Conservation (phyloP, 2,113 vertebrate species). For the Callorhinus ursinus region DNA sequence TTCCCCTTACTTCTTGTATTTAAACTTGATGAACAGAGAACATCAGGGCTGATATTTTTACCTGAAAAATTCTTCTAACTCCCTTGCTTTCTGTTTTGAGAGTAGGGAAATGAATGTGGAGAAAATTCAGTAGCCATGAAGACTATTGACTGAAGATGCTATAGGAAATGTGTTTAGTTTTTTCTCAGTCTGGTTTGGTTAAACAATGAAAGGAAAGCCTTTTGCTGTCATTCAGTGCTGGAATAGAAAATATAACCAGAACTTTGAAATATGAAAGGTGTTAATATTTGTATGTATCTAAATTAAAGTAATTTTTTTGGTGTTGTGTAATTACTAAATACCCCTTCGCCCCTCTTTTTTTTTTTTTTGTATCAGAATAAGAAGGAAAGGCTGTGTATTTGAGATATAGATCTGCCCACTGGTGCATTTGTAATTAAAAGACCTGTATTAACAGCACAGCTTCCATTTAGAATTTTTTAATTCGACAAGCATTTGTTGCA, state of each 20-base stretch:
- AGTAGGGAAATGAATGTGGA: neutral
- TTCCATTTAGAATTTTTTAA: conserved; percentile 36
- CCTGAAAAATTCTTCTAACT: neutral
- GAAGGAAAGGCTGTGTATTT: neutral
- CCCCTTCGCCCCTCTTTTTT: rapidly evolving
- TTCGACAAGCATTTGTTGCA: neutral
- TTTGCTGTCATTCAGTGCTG: neutral
- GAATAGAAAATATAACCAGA: neutral
- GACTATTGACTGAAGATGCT: neutral
- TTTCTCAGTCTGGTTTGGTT: neutral
- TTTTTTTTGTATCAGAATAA: neutral
- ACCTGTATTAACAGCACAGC: neutral
- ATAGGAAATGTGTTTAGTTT: neutral
- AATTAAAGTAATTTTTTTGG: neutral
- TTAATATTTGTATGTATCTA: neutral
- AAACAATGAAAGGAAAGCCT: neutral
- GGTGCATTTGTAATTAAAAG: conserved; percentile 20
- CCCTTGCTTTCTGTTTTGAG: neutral
- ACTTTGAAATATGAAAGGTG: neutral
- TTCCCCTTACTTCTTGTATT: neutral
- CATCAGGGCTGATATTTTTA: neutral
- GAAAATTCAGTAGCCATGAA: neutral
- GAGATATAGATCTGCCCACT: neutral
- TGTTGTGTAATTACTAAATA: neutral
- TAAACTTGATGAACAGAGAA: neutral